phyloP scores from a whole-genome alignment of 2,113 vertebrate species.

The Tychaedon coryphoeus region DNA sequence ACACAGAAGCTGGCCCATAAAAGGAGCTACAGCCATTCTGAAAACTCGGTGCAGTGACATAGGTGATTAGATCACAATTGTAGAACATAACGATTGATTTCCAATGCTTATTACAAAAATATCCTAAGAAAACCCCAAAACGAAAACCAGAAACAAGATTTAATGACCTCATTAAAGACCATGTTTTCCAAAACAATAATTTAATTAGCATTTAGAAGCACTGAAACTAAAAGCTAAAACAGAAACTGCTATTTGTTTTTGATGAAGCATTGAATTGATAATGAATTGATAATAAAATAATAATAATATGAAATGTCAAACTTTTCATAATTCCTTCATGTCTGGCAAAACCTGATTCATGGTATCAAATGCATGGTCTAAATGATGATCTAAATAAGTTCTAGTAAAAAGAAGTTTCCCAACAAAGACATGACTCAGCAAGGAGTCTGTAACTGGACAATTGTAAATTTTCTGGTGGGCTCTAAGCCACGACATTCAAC shows the following conservation, averaged over 20 bases:
- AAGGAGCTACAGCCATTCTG: not conserved
- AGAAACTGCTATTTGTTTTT: not conserved
- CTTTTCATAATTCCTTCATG: not conserved
- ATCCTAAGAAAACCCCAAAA: not conserved
- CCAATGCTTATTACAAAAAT: not conserved
- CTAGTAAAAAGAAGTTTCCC: not conserved
- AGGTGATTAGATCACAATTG: not conserved
- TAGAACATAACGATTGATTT: not conserved
- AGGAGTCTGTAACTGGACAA: not conserved
- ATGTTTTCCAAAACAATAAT: not conserved
- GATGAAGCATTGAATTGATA: not conserved
- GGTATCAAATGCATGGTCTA: not conserved
- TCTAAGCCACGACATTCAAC: not conserved
- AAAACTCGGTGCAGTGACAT: not conserved
- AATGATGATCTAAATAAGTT: not conserved
- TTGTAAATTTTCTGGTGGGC: not conserved
- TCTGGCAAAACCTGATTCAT: not conserved
- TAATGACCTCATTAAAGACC: not conserved
- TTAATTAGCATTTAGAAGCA: not conserved
- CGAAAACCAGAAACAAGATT: not conserved
- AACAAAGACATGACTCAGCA: not conserved
- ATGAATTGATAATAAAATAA: too few species aligned
- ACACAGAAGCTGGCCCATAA: not conserved
- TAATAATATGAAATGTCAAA: not conserved
- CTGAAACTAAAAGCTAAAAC: not conserved